These are phyloP conservation scores for Porites lutea DNA, from an alignment of 64 coral and sea anemone genomes.

Conservation along the genomic window DNA sequence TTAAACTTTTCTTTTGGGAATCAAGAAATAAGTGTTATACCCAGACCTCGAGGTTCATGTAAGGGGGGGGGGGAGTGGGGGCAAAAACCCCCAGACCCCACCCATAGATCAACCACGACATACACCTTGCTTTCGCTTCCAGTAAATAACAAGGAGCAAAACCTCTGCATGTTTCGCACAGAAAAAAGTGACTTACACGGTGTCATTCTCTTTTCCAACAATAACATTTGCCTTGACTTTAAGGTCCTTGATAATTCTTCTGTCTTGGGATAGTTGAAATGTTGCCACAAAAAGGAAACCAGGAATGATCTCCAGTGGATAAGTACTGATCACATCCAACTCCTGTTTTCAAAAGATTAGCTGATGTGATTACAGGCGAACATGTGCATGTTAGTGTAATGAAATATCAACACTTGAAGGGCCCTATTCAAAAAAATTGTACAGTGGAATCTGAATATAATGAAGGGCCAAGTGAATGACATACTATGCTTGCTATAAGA, in stretches of 20 bases:
- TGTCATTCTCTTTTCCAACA: slow-evolving; percentile 67
- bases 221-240: slow-evolving; percentile 96
- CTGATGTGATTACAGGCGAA: background rate
- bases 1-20: no score
- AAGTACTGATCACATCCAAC: slow-evolving; percentile 77
- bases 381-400: no score
- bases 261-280: slow-evolving; percentile 70
- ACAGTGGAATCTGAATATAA: no score
- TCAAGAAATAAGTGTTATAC: no score
- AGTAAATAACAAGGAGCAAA: background rate
- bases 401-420: background rate
- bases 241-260: slow-evolving; percentile 78
- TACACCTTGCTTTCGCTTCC: no score
- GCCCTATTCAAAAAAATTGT: no score
- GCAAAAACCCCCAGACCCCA: no score
- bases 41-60: no score
- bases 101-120: no score
- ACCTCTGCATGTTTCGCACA: background rate
- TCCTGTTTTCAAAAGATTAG: slow-evolving; percentile 59
- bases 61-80: no score
- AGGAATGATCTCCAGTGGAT: slow-evolving; percentile 95
- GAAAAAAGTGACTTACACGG: slow-evolving; percentile 68
- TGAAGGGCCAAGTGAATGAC: no score
- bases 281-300: slow-evolving; percentile 84
- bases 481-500: no score